Conservation (phyloP, 2,113 vertebrate species). For the Odobenus rosmarus region DNA sequence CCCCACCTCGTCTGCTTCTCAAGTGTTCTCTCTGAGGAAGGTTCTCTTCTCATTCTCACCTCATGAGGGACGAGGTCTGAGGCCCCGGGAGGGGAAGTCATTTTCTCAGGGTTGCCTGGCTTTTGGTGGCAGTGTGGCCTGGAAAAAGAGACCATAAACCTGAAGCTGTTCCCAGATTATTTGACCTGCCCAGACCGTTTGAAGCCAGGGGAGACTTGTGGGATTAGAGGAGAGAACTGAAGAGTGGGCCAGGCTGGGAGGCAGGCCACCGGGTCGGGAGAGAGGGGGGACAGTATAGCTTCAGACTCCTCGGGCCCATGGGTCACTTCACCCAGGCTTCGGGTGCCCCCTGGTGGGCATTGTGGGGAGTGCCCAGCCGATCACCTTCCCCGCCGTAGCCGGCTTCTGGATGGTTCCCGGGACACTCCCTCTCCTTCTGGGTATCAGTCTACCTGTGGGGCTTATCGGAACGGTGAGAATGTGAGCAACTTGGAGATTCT, state of each 20-base stretch:
- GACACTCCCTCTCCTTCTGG: not conserved
- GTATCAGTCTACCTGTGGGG: not conserved
- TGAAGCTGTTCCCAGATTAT: not conserved
- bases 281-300: fast-evolving
- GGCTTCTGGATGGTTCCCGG: not conserved
- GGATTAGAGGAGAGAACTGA: not conserved
- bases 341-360: conserved; percentile 40
- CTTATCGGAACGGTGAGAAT: not conserved
- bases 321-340: not conserved
- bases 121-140: not conserved
- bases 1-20: not conserved
- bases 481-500: not conserved
- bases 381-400: fast-evolving
- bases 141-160: not conserved
- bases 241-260: not conserved
- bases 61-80: not conserved
- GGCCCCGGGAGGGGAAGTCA: not conserved
- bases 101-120: not conserved
- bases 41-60: not conserved
- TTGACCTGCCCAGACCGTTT: not conserved
- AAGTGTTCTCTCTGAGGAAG: not conserved
- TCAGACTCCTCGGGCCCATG: fast-evolving
- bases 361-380: not conserved
- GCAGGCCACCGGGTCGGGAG: fast-evolving
- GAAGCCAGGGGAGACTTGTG: not conserved